phyloP scores from a whole-genome alignment of 2,888 invertebrate species.

The Erannis defoliaria region DNA sequence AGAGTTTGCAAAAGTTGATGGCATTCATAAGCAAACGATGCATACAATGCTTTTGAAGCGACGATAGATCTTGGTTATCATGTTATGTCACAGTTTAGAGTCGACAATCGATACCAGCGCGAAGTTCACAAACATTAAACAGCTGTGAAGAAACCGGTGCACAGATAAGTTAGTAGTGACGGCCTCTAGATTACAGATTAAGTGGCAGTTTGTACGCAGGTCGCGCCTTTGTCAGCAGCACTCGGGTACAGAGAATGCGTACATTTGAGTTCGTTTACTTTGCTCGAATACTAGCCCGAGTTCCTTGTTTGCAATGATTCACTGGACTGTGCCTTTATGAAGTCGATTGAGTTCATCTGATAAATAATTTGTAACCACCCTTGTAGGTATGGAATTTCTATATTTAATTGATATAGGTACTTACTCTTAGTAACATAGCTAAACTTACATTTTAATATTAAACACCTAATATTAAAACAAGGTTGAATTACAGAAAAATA shows the following conservation, averaged over 20 bases:
- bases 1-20: background rate
- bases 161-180: background rate
- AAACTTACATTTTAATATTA: no score
- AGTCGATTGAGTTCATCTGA: background rate
- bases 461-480: no score
- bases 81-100: conserved; percentile 60
- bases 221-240: conserved; percentile 59
- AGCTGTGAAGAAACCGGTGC: conserved; percentile 68
- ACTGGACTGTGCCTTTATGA: background rate
- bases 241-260: conserved; percentile 1
- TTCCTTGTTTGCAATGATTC: conserved; percentile 68
- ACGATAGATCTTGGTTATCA: conserved; percentile 49
- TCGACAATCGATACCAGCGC: conserved; percentile 72
- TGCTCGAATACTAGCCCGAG: conserved; percentile 41
- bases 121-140: conserved; percentile 80
- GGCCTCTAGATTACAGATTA: background rate
- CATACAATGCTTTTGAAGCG: background rate
- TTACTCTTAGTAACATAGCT: no score
- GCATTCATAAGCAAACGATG: background rate
- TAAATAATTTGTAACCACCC: background rate
- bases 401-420: no score
- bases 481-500: no score
- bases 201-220: background rate
- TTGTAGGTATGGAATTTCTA: no score
- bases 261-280: background rate